phyloP scores from a whole-genome alignment of 2,888 invertebrate species.

The Hydrotaea cyrtoneurina region DNA sequence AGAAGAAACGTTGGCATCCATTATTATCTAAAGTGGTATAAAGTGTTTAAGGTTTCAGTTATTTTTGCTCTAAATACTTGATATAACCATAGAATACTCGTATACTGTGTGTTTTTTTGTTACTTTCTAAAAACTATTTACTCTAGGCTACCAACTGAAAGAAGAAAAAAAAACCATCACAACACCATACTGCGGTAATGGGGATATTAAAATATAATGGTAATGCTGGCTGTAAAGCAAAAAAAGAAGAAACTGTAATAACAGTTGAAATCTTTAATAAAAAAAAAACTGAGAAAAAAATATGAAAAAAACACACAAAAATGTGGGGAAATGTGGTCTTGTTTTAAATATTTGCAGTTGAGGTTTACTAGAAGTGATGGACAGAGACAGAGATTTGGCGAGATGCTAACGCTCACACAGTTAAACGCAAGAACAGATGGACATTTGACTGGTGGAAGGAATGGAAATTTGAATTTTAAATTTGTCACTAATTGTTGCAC shows the following conservation, averaged over 20 bases:
- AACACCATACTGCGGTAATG: not conserved
- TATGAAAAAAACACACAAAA: not conserved
- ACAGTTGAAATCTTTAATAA: not conserved
- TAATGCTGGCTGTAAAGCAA: not conserved
- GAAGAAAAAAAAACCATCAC: not conserved
- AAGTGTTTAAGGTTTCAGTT: conserved; percentile 26
- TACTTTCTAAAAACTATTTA: not conserved
- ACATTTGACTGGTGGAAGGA: too few species aligned
- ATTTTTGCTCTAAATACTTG: too few species aligned
- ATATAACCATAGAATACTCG: too few species aligned
- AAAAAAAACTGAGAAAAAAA: not conserved
- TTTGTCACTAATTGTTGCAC: too few species aligned
- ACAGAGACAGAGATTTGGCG: not conserved
- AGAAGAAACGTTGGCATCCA: not conserved
- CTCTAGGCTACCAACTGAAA: not conserved
- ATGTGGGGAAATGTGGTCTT: not conserved
- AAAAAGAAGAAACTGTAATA: not conserved
- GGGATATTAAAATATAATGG: not conserved
- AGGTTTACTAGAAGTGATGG: not conserved
- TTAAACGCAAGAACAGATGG: not conserved
- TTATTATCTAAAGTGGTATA: conserved; percentile 16
- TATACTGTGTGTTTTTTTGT: too few species aligned
- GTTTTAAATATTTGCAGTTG: not conserved
- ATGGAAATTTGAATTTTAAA: too few species aligned
- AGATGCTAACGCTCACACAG: not conserved